Evolutionary conservation across 2,888 invertebrate genomes (phyloP).

Genomic region (Tetrapedia diversipes): DNA sequence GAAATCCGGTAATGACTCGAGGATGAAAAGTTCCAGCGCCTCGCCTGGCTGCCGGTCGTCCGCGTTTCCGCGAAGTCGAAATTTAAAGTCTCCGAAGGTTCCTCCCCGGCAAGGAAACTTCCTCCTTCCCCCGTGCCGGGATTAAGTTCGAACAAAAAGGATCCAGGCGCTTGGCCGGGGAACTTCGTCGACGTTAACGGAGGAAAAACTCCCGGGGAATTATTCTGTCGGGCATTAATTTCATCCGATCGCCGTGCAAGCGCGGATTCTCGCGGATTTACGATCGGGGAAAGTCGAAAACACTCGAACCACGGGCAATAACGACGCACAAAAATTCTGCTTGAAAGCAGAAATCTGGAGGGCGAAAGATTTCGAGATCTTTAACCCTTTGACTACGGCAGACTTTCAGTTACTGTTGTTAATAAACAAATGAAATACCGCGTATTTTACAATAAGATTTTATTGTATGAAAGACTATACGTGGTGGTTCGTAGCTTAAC

Average conservation of each 20-base stretch:
- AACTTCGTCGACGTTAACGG: no score
- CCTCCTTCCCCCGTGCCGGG: slow-evolving; percentile 33
- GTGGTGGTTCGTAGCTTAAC: no score
- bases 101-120: slow-evolving; percentile 28
- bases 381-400: no score
- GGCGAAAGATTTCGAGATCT: no score
- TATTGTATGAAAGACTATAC: no score
- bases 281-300: slow-evolving; percentile 20
- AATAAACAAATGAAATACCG: no score
- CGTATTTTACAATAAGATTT: no score
- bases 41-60: slow-evolving; percentile 18
- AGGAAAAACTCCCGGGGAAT: slow-evolving; percentile 39
- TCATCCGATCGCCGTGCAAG: slow-evolving; percentile 33
- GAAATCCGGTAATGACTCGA: slow-evolving; percentile 48
- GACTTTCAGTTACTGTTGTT: no score
- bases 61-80: slow-evolving; percentile 58
- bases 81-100: slow-evolving; percentile 66
- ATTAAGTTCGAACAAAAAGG: slow-evolving; percentile 67
- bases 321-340: no score
- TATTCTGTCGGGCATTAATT: slow-evolving; percentile 51
- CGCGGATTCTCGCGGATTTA: slow-evolving; percentile 34
- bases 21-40: slow-evolving; percentile 60
- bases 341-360: no score
- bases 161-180: slow-evolving; percentile 47
- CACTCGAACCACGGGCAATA: neutral